phyloP scores from a whole-genome alignment of 2,888 invertebrate genomes.

The Ophonus ardosiacus region DNA sequence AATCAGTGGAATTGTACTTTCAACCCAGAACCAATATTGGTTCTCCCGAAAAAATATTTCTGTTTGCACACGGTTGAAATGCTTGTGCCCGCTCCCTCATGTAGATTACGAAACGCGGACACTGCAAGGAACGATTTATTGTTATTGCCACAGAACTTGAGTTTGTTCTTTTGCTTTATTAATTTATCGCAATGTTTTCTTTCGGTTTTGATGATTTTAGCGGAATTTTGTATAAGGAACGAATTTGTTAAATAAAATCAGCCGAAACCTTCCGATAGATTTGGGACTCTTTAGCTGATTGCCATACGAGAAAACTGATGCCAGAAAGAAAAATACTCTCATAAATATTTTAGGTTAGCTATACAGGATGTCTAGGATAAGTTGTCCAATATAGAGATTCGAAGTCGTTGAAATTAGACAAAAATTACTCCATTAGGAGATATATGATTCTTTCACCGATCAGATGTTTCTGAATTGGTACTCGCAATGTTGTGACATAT shows the following conservation, averaged over 20 bases:
- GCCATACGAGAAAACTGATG: neutral
- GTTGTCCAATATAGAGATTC: too few species aligned
- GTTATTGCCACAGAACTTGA: slow-evolving; percentile 41
- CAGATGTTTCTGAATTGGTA: too few species aligned
- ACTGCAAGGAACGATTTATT: slow-evolving; percentile 52
- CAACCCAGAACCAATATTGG: slow-evolving; percentile 62
- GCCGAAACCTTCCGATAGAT: neutral
- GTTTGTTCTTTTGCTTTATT: slow-evolving; percentile 61
- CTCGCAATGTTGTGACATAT: too few species aligned
- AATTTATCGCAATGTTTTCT: slow-evolving; percentile 54
- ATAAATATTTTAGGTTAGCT: too few species aligned
- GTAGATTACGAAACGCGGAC: slow-evolving; percentile 48
- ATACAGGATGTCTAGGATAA: too few species aligned
- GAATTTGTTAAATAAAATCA: slow-evolving; percentile 19
- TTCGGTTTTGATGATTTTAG: slow-evolving; percentile 52
- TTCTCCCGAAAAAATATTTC: slow-evolving; percentile 66
- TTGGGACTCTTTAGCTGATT: neutral
- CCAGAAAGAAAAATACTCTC: neutral
- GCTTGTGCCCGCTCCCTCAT: slow-evolving; percentile 25
- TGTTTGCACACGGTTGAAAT: slow-evolving; percentile 67
- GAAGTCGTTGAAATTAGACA: too few species aligned
- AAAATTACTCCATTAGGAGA: too few species aligned
- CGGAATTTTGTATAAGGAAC: slow-evolving; percentile 46
- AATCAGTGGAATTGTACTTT: slow-evolving; percentile 63
- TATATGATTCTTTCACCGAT: too few species aligned